These are phyloP conservation scores for Chrosomus eos DNA, from an alignment of 2,797 vertebrate species.

Conservation along the genomic window DNA sequence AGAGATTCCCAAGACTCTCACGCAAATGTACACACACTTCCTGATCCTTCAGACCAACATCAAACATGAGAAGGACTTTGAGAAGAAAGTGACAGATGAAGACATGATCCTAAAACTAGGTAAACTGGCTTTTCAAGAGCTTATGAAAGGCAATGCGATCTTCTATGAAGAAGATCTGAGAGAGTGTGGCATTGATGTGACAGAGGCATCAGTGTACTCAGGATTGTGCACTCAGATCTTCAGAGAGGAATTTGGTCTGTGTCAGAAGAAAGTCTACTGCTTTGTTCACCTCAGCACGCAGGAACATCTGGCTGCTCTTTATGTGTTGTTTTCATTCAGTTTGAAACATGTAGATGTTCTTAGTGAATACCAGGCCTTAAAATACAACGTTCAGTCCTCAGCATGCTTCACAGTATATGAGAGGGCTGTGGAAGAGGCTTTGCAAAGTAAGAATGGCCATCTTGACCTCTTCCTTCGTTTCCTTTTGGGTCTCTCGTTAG, in stretches of 20 bases:
- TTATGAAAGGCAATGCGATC: neutral
- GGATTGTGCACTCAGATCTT: slow-evolving; percentile 14
- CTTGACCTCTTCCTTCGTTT: neutral
- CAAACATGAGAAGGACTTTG: neutral
- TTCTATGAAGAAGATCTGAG: neutral
- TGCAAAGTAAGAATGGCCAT: neutral
- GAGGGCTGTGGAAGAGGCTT: neutral
- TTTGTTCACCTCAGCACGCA: neutral
- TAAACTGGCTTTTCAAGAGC: neutral
- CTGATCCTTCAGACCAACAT: neutral
- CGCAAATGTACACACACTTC: slow-evolving; percentile 14
- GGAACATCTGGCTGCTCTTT: neutral
- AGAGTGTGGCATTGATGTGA: neutral
- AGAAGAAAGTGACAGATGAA: neutral
- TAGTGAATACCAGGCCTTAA: neutral
- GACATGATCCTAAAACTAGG: neutral
- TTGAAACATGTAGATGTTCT: neutral
- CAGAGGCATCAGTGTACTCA: neutral
- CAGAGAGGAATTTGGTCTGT: neutral
- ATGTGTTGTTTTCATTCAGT: neutral
- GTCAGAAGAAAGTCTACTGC: neutral
- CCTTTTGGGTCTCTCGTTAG: neutral
- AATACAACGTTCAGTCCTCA: neutral
- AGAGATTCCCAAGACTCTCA: slow-evolving; percentile 6
- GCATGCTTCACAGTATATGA: neutral